Percentiles rank a stretch among this genome's conserved stretches.
Evolutionary conservation across 2,888 invertebrate genomes (phyloP).

Genomic region (Panzeria rudis): DNA sequence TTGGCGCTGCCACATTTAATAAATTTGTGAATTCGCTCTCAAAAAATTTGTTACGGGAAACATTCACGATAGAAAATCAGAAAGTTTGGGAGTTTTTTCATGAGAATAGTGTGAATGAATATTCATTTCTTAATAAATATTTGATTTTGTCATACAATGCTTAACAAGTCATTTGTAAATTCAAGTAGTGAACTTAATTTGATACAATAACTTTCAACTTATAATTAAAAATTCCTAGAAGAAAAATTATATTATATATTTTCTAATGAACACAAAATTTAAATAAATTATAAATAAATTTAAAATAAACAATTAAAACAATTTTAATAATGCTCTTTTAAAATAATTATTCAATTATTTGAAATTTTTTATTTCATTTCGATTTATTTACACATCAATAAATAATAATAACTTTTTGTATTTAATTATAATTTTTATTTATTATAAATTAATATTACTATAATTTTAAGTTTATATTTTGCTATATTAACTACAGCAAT

Average conservation of each 20-base stretch:
- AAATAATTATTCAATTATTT: not conserved
- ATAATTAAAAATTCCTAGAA: not conserved
- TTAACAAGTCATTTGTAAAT: too few species aligned
- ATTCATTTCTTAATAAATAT: too few species aligned
- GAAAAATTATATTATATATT: not conserved
- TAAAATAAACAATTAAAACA: not conserved
- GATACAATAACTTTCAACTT: too few species aligned
- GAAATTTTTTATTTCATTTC: not conserved
- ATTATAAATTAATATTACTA: constrained; percentile 35
- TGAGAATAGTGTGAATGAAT: too few species aligned
- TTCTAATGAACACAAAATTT: not conserved
- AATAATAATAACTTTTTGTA: constrained; percentile 45
- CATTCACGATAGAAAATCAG: too few species aligned
- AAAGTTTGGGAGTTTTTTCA: too few species aligned
- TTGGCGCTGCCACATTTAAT: too few species aligned
- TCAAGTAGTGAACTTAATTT: too few species aligned
- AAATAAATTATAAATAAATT: not conserved
- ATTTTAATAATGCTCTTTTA: not conserved
- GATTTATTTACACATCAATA: constrained; percentile 57
- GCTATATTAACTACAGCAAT: constrained; percentile 72
- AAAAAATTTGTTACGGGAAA: too few species aligned
- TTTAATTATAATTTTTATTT: constrained; percentile 66
- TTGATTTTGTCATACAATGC: too few species aligned
- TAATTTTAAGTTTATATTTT: constrained; percentile 73
- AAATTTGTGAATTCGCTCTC: too few species aligned